phyloP scores from a whole-genome alignment of 2,888 invertebrate species.

The Platycnemis pennipes region DNA sequence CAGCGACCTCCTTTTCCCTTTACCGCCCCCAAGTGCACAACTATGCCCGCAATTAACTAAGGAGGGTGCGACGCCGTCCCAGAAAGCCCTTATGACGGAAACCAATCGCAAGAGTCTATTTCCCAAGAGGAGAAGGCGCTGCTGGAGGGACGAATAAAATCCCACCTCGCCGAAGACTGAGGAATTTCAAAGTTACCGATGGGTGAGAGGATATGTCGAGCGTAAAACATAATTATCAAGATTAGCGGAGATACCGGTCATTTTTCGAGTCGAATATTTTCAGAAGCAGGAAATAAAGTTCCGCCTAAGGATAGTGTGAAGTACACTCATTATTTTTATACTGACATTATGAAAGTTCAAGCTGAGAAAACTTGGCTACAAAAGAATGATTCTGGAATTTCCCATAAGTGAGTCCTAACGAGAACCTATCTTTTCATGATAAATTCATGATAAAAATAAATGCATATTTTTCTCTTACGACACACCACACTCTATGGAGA shows the following conservation, averaged over 20 bases:
- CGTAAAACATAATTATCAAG: not conserved
- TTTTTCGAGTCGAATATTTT: too few relatives aligned
- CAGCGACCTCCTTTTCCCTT: not conserved
- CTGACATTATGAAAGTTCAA: too few relatives aligned
- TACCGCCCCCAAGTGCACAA: not conserved
- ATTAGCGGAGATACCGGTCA: not conserved
- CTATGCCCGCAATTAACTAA: conserved; percentile 11
- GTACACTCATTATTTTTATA: too few relatives aligned
- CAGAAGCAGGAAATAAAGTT: too few relatives aligned
- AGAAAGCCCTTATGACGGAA: not conserved
- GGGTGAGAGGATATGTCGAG: not conserved
- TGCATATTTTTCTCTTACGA: too few relatives aligned
- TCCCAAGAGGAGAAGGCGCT: not conserved
- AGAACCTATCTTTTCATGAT: too few relatives aligned
- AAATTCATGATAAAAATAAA: too few relatives aligned
- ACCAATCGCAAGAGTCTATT: not conserved
- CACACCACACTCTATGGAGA: too few relatives aligned
- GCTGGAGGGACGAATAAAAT: not conserved
- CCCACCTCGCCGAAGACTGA: not conserved
- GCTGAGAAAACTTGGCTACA: too few relatives aligned
- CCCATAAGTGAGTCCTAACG: too few relatives aligned
- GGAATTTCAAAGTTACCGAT: not conserved
- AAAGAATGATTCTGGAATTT: too few relatives aligned
- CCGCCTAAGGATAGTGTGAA: too few relatives aligned
- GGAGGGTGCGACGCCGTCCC: not conserved